These are phyloP conservation scores for Echinops telfairi DNA, from an alignment of 2,113 vertebrate genomes.

Conservation along the genomic window DNA sequence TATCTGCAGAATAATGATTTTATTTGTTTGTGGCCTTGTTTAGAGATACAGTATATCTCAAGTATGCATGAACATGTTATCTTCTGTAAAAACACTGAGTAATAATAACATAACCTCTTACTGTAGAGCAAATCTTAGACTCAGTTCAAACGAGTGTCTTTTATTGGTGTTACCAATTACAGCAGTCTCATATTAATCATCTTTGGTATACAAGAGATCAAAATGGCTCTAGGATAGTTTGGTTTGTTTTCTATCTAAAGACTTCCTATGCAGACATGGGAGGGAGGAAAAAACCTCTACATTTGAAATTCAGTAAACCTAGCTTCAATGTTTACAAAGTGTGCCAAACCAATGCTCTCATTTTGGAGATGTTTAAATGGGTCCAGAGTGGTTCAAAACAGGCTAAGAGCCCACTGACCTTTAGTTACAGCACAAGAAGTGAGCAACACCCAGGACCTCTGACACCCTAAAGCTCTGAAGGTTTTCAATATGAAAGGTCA, in stretches of 20 bases:
- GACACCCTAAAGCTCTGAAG: not conserved
- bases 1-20: slow-evolving; percentile 17
- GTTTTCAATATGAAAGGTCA: not conserved
- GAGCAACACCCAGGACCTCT: not conserved
- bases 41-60: slow-evolving; percentile 29
- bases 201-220: not conserved
- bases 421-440: not conserved
- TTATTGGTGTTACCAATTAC: not conserved
- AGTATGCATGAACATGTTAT: slow-evolving; percentile 24
- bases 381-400: not conserved
- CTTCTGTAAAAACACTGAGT: not conserved
- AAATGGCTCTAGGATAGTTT: not conserved
- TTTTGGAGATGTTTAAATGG: too few relatives aligned
- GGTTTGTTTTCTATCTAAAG: not conserved
- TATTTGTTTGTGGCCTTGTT: slow-evolving; percentile 10
- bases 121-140: not conserved
- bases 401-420: not conserved
- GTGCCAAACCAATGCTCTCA: slow-evolving; percentile 19
- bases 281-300: not conserved
- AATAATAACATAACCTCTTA: not conserved
- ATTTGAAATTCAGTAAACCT: not conserved
- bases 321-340: not conserved
- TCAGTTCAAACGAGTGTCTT: not conserved
- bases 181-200: not conserved
- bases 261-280: not conserved